Evolutionary conservation across 2,888 invertebrate genomes (phyloP), one percentile per base, ranked within the genome.

Genomic region (Plagodis pulveraria): DNA sequence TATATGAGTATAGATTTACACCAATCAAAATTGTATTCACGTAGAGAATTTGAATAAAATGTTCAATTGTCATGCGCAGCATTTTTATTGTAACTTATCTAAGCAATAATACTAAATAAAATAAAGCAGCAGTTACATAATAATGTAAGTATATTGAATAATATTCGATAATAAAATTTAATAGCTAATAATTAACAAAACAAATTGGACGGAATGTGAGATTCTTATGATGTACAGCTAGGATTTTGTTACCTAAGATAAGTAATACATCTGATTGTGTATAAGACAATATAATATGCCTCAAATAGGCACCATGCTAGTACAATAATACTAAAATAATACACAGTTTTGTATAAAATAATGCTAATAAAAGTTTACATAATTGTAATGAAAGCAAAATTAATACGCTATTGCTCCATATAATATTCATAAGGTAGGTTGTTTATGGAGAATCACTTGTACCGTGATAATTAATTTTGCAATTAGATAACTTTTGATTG

Each of bases 191-290:
- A 85, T 72, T 82, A 91, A 91, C 87, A 84, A 89, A 91, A 89
- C 71, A 85, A 86, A 84, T 87, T 91, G 92, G 92, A 92, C 92
- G 92, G 92, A 92, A 91, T 92, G 90, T 90, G 87, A 89, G 87
- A 90, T 87, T 85, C 87, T 78, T 84, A 85, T 52, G 52, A 51
- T 81, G 73, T 83, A 67, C 60, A 67, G 66, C 65, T 57, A 10
- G 5, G 8, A 6, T 40, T 50, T 64, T 61, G 67, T 68, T 51
- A 65, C 66, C 68, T 67, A 69, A 62, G 61, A 59, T 65, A 67
- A 70, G 56, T 63, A 63, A 63, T 64, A 58, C 57, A 64, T 66
- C 58, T 59, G 43, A 45, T 50, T 55, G 52, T 65, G 63, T 63
- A 60, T 64, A 62, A 61, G 48, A 62, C 65, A 62, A 54, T 61